Percentiles rank a stretch among this genome's conserved stretches.
phyloP scores from a whole-genome alignment of 2,113 vertebrate species.

The Shinisaurus crocodilurus region DNA sequence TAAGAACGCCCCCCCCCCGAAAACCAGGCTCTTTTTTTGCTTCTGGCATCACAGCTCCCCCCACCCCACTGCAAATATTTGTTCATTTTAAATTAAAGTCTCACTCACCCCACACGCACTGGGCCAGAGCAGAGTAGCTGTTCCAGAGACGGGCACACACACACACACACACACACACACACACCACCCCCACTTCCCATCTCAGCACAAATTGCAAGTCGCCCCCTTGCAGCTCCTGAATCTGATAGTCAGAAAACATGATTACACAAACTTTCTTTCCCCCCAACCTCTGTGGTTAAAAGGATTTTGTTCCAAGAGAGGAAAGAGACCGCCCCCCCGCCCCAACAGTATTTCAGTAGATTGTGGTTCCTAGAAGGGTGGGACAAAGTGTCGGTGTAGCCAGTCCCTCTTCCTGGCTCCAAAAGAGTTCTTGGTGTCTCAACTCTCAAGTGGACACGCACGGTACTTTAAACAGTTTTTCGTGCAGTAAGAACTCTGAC shows the following conservation, averaged over 20 bases:
- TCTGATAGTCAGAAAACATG: constrained; percentile 59
- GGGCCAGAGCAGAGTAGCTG: constrained; percentile 43
- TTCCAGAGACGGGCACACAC: too few species aligned
- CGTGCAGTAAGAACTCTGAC: constrained; percentile 89
- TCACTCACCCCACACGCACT: constrained; percentile 48
- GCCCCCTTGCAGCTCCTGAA: too few species aligned
- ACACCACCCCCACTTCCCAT: background rate
- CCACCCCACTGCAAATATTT: background rate
- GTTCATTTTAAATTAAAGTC: constrained; percentile 20
- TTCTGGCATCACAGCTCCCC: constrained; percentile 13
- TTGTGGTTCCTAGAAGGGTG: constrained; percentile 69
- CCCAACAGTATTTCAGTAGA: constrained; percentile 63
- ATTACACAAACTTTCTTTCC: constrained; percentile 56
- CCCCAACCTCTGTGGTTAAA: constrained; percentile 71
- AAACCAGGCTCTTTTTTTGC: constrained; percentile 24
- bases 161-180: too few species aligned
- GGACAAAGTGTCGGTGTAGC: constrained; percentile 54
- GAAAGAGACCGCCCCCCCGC: constrained; percentile 61
- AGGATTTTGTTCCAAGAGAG: constrained; percentile 69
- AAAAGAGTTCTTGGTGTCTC: constrained; percentile 52
- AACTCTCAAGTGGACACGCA: too few species aligned
- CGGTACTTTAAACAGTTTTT: constrained; percentile 86
- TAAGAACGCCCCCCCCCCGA: constrained; percentile 12
- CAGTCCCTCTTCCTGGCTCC: constrained; percentile 72
- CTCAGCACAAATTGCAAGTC: background rate